Evolutionary conservation across 2,888 invertebrate genomes (phyloP).

Genomic region (Patella depressa): DNA sequence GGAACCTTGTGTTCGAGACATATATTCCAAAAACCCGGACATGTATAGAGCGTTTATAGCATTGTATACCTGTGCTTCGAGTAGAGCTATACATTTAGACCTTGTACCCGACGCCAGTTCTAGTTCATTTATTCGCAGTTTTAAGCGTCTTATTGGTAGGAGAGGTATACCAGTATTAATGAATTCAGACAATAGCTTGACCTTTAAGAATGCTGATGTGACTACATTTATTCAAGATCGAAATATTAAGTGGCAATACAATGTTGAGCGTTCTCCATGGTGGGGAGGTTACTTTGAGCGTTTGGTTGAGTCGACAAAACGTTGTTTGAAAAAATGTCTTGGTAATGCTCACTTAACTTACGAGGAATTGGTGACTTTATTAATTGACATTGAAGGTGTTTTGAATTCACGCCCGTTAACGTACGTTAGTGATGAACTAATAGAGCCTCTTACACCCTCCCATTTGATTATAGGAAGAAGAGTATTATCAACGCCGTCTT

Average conservation of each 20-base stretch:
- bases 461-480: constrained; percentile 1
- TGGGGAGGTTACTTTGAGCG: constrained; percentile 6
- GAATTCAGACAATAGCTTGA: neutral
- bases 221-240: neutral
- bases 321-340: constrained; percentile 1
- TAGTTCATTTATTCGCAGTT: neutral
- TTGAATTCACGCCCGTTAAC: neutral
- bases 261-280: neutral
- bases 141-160: constrained; percentile 1
- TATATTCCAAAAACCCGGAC: neutral
- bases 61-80: constrained; percentile 3
- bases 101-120: neutral
- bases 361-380: neutral
- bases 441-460: neutral
- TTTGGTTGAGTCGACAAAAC: neutral
- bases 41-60: neutral
- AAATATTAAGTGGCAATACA: neutral
- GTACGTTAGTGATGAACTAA: neutral
- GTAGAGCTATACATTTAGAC: constrained; percentile 4
- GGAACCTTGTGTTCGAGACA: neutral
- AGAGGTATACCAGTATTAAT: constrained; percentile 2
- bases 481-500: neutral
- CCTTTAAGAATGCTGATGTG: neutral
- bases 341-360: neutral
- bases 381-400: neutral